These are phyloP conservation scores for Scytalopus superciliaris DNA, from an alignment of 2,113 vertebrate species.

Conservation along the genomic window DNA sequence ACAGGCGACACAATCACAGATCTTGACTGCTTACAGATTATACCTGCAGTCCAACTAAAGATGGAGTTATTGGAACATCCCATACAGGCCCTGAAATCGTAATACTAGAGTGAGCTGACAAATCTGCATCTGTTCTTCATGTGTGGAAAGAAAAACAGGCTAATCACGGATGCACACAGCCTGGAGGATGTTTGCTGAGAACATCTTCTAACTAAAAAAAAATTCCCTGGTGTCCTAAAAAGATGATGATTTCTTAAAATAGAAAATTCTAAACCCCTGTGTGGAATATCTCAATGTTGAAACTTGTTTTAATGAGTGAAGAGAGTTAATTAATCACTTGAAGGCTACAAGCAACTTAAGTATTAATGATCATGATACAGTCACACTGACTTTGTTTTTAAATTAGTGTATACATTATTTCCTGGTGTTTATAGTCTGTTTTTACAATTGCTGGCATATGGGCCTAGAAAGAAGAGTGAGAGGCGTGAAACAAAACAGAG, in stretches of 20 bases:
- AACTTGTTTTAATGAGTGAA: background rate
- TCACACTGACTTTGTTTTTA: background rate
- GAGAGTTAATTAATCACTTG: background rate
- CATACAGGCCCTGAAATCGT: background rate
- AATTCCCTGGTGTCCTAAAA: background rate
- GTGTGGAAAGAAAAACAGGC: background rate
- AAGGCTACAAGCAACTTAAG: background rate
- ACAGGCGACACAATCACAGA: background rate
- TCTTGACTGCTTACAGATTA: background rate
- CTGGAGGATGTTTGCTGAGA: constrained; percentile 18
- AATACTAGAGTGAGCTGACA: background rate
- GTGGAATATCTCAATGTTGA: background rate
- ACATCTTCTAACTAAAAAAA: background rate
- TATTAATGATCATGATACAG: background rate
- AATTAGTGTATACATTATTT: background rate
- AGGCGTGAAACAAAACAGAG: background rate
- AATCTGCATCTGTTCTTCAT: background rate
- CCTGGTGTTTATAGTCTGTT: background rate
- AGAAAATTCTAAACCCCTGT: background rate
- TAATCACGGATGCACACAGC: constrained; percentile 10
- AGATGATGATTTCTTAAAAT: background rate
- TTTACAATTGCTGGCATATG: background rate
- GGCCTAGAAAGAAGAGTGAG: background rate
- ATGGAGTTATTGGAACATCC: background rate
- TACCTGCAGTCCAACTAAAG: background rate